Base-by-base conservation (phyloP, 2,797 vertebrate species). In the Coregonus suidteri region DNA sequence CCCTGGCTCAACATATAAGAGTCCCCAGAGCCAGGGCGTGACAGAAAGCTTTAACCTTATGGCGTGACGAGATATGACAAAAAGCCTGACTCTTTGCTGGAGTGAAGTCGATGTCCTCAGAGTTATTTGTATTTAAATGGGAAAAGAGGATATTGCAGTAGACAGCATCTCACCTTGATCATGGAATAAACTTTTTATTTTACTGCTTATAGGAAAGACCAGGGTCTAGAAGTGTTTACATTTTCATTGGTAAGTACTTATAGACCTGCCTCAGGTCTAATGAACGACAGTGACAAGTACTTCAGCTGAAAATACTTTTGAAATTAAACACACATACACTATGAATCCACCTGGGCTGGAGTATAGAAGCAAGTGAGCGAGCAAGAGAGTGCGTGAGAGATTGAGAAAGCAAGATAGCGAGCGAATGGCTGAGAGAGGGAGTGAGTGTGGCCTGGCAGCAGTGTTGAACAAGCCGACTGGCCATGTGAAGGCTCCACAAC, bases 81-180 rank as follows among this genome's bases (percentile, higher is more conserved):
- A 89, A 89, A 90, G 85, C 16, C 56, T 59, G 56, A 59, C 56
- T 59, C n/a, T 59, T 85, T 89, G 78, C 81, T 64, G 83, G 81
- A 80, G 83, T 84, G 77, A 79, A 59, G 80, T 86, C 54, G 82
- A 88, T 85, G 88, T 88, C 80, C 87, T 89, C 84, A 85, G 81
- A 86, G 86, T 90, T 90, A 94, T 95, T 94, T 91, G 92, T 93
- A 94, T 95, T 93, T 95, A 94, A 93, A 94, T 94, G 90, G 92
- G 93, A 92, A 93, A 91, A 90, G 87, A 91, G 89, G 90, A 85
- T 53, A 62, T 64, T 79, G 80, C 71, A 74, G 66, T 64, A 69
- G 75, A 71, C 64, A 31, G 81, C 85, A 82, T 83, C 81, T 77
- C 84, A 92, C 93, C 91, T 88, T 88, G 87, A 93, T 90, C 83